Base-by-base conservation (phyloP, 2,113 vertebrate species). In the Indicator indicator region DNA sequence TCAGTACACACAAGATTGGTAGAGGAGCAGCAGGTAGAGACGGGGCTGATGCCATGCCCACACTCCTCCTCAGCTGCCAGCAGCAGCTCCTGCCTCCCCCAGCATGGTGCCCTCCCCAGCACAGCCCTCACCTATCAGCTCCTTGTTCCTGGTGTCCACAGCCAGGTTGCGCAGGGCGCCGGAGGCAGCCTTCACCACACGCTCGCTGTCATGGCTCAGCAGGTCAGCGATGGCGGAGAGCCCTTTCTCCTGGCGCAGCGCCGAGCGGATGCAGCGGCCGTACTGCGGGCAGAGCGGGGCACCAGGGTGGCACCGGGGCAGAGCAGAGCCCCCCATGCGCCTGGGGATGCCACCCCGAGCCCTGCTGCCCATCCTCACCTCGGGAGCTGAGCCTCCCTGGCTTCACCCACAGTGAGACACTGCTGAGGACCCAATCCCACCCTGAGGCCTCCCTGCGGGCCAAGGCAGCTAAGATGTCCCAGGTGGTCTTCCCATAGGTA, bases 141-240 rank as follows among this genome's bases (percentile, higher is more conserved):
- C 99, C 73, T 98, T 98, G 97, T 99, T 99, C 28, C 98, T 98
- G 27, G 97, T 80, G 33, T 99, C 99, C 9, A 99, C 98, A 3
- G 99, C 99, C 97, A 99, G 97, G 97, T 99, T 99, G 75, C 99
- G 98, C 48, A 99, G 97, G 7, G 99, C 99, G 48, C 99, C 99
- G 0, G 99, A 99, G 0, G 99, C 99, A 4, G 99, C 99, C 72
- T 98, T 98, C 83, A 99, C 99, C 36, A 99, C 99, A 1, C 99
- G 98, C 96, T 99, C 99, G 0, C 98, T 99, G 54, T 98, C 98
- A 1, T 97, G 98, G 71, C 94, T 97, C 96, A 99, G 97, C 33
- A 99, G 98, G 96, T 99, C 99, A 0, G 98, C 99, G 18, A 99
- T 98, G 95, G 98, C 98, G 0, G 99, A 98, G 28, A 99, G 97